A percentile compares a stretch with the other conserved stretches of the same genome.
Evolutionary conservation across 1,140 invertebrate genomes (phyloP).

Genomic region (Manduca sexta): DNA sequence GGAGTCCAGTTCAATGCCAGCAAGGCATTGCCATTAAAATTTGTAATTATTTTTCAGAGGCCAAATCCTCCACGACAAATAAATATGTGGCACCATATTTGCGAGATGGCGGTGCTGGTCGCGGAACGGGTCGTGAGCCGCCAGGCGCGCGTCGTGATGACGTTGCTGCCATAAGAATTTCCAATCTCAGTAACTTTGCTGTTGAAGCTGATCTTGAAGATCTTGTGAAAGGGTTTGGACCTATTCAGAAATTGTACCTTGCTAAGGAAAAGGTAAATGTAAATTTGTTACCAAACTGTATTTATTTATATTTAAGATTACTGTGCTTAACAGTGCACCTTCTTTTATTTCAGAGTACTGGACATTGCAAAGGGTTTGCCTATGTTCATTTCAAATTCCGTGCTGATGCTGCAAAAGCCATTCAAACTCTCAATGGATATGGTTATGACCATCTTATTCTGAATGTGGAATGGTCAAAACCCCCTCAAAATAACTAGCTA

Average conservation of each 20-base stretch:
- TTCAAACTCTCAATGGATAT: conserved; percentile 91
- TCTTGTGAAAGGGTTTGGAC: conserved; percentile 93
- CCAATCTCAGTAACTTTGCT: conserved; percentile 97
- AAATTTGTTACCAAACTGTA: not conserved
- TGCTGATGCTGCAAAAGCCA: conserved; percentile 93
- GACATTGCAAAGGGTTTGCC: conserved; percentile 94
- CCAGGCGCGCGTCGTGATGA: conserved; percentile 81
- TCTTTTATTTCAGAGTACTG: conserved; percentile 76
- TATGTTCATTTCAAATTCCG: conserved; percentile 96
- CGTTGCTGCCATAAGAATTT: conserved; percentile 94
- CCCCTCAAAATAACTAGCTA: conserved; percentile 72
- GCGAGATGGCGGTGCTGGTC: conserved; percentile 84
- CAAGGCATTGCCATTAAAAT: not conserved
- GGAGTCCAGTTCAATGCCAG: not conserved
- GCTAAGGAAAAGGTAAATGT: conserved; percentile 65
- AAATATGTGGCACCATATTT: conserved; percentile 92
- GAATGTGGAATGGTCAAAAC: conserved; percentile 99
- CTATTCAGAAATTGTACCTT: conserved; percentile 76
- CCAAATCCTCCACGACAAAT: conserved; percentile 64
- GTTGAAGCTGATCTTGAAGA: conserved; percentile 96
- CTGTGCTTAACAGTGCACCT: too few species aligned
- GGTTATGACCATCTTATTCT: conserved; percentile 99
- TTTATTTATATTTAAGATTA: too few species aligned
- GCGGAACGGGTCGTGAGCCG: conserved; percentile 82
- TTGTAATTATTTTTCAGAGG: conserved; percentile 23